Conservation (phyloP, 2,888 invertebrate species). For the Lithophane leautieri region DNA sequence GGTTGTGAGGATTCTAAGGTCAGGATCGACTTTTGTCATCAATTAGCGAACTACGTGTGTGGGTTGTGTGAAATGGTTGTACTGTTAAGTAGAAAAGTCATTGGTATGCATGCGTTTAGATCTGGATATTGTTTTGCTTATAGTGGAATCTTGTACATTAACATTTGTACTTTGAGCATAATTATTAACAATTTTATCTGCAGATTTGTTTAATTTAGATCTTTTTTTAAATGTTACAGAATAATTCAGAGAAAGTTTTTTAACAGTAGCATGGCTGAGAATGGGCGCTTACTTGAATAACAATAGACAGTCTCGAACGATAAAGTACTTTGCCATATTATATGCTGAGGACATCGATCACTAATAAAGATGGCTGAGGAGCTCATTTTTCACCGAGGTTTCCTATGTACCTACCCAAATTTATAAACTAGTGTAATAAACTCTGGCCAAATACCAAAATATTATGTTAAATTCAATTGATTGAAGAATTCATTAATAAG, state of each 20-base stretch:
- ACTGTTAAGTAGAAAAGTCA: conserved; percentile 42
- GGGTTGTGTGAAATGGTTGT: conserved; percentile 71
- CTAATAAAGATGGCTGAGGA: no score
- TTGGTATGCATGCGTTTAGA: neutral
- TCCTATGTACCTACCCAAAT: no score
- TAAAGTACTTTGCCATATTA: neutral
- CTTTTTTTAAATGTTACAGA: neutral
- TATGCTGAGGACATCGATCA: no score
- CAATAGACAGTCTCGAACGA: neutral
- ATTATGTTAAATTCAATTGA: no score
- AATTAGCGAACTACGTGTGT: conserved; percentile 76
- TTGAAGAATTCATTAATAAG: no score
- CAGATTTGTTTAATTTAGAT: neutral
- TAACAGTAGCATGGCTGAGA: conserved; percentile 1
- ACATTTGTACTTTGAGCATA: neutral
- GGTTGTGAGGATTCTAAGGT: conserved; percentile 71
- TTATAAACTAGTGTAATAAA: no score
- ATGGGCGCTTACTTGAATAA: neutral
- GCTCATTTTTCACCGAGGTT: no score
- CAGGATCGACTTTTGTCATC: conserved; percentile 75
- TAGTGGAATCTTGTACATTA: neutral
- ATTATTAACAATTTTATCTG: neutral
- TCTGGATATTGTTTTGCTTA: neutral
- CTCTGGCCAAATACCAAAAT: no score
- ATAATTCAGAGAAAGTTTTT: conserved; percentile 1